Base-by-base conservation (phyloP, 2,797 vertebrate genomes). In the Enteromius anoplus region DNA sequence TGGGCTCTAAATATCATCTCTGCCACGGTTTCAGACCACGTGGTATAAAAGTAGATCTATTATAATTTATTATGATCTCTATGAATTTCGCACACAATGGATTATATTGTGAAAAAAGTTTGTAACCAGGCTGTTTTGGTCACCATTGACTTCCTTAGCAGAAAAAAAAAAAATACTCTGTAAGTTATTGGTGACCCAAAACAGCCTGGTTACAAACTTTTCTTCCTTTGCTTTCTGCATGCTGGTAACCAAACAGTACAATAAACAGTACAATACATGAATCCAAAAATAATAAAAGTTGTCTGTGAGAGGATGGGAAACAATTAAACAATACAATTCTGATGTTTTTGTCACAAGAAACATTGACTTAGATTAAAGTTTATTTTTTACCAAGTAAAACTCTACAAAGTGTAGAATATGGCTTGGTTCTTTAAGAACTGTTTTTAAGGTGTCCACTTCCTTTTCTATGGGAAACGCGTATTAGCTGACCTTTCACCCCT, bases 401-500 rank as follows among this genome's bases (percentile, higher is more conserved):
- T 42, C 45, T 68, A 19, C 19, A 79, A 37, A 23, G 7, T n/a
- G 7, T 10, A 62, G 26, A 88, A 89, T 86, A 81, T 85, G 86
- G 6, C n/a, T 40, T 84, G 73, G 60, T 81, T 80, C 12, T 58
- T 40, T 37, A 23, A 40, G 21, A 75, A 23, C 29, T 55, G 51
- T 7, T 65, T 1, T 87, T 80, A 83, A 88, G 17, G 78, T 76
- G 82, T 26, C 17, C 68, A 72, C 55, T 86, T 86, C 80, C 85
- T 77, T 81, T 87, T 87, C 70, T 84, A 88, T 21, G 15, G 86
- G 87, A 86, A 70, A 53, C 6, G 21, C 85, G 49, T 82, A 15
- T 37, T 84, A 65, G 42, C 29, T 89, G 85, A 89, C 60, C 82
- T 88, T 21, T 87, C 77, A 62, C 72, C 84, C 81, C 32, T 49